Conservation (phyloP, 2,888 invertebrate species). For the Laspeyria flexula region DNA sequence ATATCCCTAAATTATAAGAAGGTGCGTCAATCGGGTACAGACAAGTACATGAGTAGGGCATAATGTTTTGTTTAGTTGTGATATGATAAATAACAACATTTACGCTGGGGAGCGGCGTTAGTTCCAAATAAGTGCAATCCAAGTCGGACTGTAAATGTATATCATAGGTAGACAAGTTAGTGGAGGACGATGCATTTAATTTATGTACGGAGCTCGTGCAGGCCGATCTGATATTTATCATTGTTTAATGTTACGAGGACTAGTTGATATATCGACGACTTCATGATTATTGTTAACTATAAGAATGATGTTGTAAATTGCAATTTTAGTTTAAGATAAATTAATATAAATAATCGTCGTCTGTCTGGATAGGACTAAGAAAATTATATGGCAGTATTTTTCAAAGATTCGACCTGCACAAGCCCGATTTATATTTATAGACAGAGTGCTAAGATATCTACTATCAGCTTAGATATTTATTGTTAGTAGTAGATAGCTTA, state of each 20-base stretch:
- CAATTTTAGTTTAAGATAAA: conserved; percentile 18
- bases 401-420: conserved; percentile 43
- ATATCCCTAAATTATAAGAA: conserved; percentile 78
- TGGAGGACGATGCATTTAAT: conserved; percentile 80
- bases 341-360: conserved; percentile 24
- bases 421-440: conserved; percentile 45
- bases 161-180: conserved; percentile 82
- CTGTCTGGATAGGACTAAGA: conserved; percentile 34
- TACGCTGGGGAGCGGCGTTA: conserved; percentile 58
- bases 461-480: conserved; percentile 33
- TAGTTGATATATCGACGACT: conserved; percentile 8
- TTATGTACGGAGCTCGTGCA: conserved; percentile 63
- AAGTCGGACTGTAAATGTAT: conserved; percentile 73
- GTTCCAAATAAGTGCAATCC: conserved; percentile 77
- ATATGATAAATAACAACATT: conserved; percentile 72
- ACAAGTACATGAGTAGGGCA: conserved; percentile 62
- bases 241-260: conserved; percentile 27
- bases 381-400: conserved; percentile 17
- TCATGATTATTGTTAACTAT: conserved; percentile 20
- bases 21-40: conserved; percentile 66
- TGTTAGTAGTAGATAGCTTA: conserved; percentile 35
- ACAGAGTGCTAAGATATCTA: conserved; percentile 40
- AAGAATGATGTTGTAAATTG: conserved; percentile 18
- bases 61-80: conserved; percentile 79
- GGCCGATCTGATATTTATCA: conserved; percentile 55